phyloP scores from a whole-genome alignment of 2,888 invertebrate species.

The Andricus curvator region DNA sequence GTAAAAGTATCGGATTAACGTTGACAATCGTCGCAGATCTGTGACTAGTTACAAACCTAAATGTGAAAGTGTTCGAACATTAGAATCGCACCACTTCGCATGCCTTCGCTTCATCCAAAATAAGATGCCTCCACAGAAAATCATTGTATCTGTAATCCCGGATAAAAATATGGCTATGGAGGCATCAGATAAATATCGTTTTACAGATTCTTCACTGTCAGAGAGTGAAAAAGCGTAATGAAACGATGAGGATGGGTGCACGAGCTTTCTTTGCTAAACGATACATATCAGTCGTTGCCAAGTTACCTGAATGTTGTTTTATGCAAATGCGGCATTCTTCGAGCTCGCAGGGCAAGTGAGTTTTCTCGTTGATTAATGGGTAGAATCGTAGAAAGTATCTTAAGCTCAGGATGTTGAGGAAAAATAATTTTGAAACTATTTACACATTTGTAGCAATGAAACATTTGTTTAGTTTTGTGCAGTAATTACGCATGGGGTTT shows the following conservation, averaged over 20 bases:
- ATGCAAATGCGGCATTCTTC: not conserved
- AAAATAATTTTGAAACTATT: not conserved
- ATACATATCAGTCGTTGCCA: slow-evolving; percentile 73
- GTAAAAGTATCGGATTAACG: slow-evolving; percentile 42
- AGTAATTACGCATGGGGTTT: not conserved
- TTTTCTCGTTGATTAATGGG: not conserved
- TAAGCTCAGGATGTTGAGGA: not conserved
- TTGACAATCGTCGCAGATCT: slow-evolving; percentile 59
- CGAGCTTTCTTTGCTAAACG: slow-evolving; percentile 68
- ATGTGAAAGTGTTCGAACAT: not conserved
- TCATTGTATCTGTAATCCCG: not conserved
- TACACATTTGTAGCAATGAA: not conserved
- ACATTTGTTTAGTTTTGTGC: not conserved
- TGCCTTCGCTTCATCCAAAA: not conserved
- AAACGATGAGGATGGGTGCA: slow-evolving; percentile 43
- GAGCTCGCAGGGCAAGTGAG: not conserved
- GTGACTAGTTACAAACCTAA: slow-evolving; percentile 4
- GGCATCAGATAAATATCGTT: not conserved
- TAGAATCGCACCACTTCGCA: not conserved
- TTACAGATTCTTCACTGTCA: not conserved
- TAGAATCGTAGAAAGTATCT: not conserved
- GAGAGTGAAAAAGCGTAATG: not conserved
- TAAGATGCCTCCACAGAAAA: not conserved
- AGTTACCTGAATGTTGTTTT: slow-evolving; percentile 43
- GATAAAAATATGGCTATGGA: too few species aligned